Base-by-base conservation (phyloP, 2,113 vertebrate genomes). In the Girardinichthys multiradiatus region DNA sequence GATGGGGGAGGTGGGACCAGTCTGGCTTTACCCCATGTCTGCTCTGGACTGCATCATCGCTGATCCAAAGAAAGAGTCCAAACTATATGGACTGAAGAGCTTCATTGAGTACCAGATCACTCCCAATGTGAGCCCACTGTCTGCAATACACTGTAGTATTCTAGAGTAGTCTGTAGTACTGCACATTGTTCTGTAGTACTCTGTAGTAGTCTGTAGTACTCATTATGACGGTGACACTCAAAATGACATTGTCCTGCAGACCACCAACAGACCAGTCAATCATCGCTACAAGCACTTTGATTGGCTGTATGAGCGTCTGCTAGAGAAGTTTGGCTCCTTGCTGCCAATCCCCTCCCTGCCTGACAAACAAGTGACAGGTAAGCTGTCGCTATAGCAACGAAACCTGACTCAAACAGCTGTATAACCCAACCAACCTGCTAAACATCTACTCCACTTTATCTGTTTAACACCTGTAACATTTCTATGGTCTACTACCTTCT, bases 201-300 rank as follows among this genome's bases (percentile, higher is more conserved):
- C 61, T 37, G 3, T 26, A 37, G 2, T 57, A 57, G 24, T 54
- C 5, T 24, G 29, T 42, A 39, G 15, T 72, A 64, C n/a, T 33
- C 17, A 17, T 14, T 10, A n/a, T n/a, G n/a, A n/a, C n/a, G n/a
- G n/a, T n/a, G n/a, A n/a, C n/a, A n/a, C n/a, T n/a, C n/a, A n/a
- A n/a, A n/a, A n/a, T 54, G 9, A 39, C 24, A 7, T 24, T 8
- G 39, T 33, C 17, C 21, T 65, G 0, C 92, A 98, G 97, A 96
- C 94, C 71, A 98, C 97, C 87, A 96, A 96, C 84, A 93, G 95
- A 68, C 94, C 96, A 77, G 97, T 98, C 89, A 97, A 97, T 94
- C 97, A 98, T 93, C 95, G 97, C 90, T 98, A 98, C 76, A 98
- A 98, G 93, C 97, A 98, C 90, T 98, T 98, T 91, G 97, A 98